Evolutionary conservation across 2,113 vertebrate genomes (phyloP).

Genomic region (Hylia prasina): DNA sequence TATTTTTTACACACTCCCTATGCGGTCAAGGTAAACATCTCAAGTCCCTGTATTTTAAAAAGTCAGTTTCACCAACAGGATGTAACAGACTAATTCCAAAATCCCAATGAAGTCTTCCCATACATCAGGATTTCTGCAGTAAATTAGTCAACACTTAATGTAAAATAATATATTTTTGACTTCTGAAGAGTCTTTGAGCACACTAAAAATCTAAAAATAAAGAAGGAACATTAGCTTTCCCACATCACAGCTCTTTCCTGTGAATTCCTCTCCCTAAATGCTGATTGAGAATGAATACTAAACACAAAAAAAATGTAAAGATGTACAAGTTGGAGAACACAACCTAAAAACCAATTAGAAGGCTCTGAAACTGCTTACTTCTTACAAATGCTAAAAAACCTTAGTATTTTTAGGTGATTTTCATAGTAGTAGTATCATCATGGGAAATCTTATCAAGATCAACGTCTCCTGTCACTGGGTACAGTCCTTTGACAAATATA

Average conservation of each 20-base stretch:
- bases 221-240: not conserved
- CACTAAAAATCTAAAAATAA: not conserved
- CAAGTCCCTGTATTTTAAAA: not conserved
- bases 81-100: not conserved
- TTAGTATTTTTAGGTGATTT: not conserved
- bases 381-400: not conserved
- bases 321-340: not conserved
- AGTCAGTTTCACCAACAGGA: not conserved
- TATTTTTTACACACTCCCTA: not conserved
- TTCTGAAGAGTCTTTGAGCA: not conserved
- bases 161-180: not conserved
- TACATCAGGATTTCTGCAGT: not conserved
- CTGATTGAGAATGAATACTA: not conserved
- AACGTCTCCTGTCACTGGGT: not conserved
- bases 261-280: fast-evolving
- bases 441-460: not conserved
- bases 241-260: not conserved
- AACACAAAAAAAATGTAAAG: not conserved
- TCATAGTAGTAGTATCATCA: not conserved
- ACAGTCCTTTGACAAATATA: not conserved
- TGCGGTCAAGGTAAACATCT: not conserved
- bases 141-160: not conserved
- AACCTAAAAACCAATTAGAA: not conserved
- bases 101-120: not conserved
- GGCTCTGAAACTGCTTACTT: not conserved